Conservation (phyloP, 2,888 invertebrate genomes). For the Hermodice carunculata region DNA sequence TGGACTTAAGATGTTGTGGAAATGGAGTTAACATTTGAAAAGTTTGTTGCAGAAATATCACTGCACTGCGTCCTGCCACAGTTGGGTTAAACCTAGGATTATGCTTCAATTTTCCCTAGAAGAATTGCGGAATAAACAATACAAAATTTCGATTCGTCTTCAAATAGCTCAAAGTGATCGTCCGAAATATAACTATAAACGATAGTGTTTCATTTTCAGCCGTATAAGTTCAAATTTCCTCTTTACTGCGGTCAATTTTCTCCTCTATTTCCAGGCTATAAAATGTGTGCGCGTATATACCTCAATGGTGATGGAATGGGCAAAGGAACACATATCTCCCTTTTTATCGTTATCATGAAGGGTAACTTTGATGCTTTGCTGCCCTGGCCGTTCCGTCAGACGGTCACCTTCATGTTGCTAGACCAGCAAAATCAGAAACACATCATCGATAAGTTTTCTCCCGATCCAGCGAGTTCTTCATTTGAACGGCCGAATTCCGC, state of each 20-base stretch:
- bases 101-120: no score
- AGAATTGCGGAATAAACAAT: no score
- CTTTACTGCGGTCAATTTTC: no score
- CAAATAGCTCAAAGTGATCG: neutral
- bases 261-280: constrained; percentile 48
- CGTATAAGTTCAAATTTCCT: no score
- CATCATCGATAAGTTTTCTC: constrained; percentile 65
- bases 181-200: no score
- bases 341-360: constrained; percentile 67
- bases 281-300: constrained; percentile 63
- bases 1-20: no score
- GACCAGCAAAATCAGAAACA: constrained; percentile 61
- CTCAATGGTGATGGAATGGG: constrained; percentile 67
- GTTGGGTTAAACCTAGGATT: no score
- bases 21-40: no score
- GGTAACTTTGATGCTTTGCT: constrained; percentile 60
- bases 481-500: constrained; percentile 64
- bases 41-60: no score
- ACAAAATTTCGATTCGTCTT: no score
- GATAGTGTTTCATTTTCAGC: no score
- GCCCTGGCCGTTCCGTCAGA: constrained; percentile 56
- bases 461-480: constrained; percentile 64
- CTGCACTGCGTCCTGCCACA: no score
- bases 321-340: constrained; percentile 61
- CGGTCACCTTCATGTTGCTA: constrained; percentile 45